Conservation (phyloP, 2,113 vertebrate species). For the Climacteris rufus region DNA sequence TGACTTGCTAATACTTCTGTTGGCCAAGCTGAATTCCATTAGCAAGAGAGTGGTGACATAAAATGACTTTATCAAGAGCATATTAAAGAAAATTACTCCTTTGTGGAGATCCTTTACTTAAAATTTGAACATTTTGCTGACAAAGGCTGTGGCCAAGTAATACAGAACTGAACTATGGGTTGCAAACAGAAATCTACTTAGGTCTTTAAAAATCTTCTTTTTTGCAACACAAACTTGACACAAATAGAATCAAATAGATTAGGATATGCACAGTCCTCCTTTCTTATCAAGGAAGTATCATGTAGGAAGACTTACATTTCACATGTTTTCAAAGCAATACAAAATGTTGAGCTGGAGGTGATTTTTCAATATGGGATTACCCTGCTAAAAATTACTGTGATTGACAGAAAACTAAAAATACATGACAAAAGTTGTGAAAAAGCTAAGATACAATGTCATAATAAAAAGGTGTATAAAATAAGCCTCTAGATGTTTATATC, state of each 20-base stretch:
- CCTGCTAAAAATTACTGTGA: neutral
- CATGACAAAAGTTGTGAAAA: neutral
- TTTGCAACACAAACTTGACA: neutral
- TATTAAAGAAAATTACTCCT: neutral
- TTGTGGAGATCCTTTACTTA: neutral
- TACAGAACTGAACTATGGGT: neutral
- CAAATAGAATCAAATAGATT: neutral
- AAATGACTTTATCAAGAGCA: neutral
- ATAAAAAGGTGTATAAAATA: neutral
- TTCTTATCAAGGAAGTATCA: neutral
- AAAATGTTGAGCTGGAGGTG: neutral
- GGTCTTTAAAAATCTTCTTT: neutral
- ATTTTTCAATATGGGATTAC: neutral
- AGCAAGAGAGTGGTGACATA: neutral
- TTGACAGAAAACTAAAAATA: neutral
- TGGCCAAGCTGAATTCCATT: neutral
- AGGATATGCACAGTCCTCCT: neutral
- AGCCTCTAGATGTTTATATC: neutral
- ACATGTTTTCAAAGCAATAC: neutral
- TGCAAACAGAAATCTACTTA: neutral
- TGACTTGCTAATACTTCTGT: neutral
- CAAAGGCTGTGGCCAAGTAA: neutral
- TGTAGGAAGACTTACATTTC: neutral
- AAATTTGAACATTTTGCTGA: neutral
- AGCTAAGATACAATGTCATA: neutral